Evolutionary conservation across 2,113 vertebrate genomes (phyloP), one percentile per base, ranked within the genome.

Genomic region (Crotophaga sulcirostris): DNA sequence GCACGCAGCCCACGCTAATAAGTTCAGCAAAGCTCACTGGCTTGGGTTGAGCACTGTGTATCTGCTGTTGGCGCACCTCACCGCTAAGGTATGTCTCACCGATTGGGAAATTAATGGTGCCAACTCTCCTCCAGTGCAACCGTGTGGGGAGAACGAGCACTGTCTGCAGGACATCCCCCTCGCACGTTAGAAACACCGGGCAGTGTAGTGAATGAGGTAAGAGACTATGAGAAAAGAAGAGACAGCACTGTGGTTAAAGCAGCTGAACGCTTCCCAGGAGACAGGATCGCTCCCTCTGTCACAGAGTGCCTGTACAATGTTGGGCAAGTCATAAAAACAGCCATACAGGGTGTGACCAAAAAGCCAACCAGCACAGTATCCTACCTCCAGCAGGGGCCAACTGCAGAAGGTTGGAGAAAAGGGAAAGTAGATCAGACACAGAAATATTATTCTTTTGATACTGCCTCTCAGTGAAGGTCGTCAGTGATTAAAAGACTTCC

Each of bases 141-240:
- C 44, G 49, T 0, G 51, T 12, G 38, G 42, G 28, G 42, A 24
- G 19, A 45, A 42, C 2, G 29, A 80, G 19, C 11, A 51, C 82
- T 84, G 75, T 36, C 90, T 92, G 55, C n/a, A 92, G 84, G 59
- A 85, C 42, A 7, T 36, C 38, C 20, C 81, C 42, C 38, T 85
- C 72, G 18, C 54, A 3, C 10, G 21, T 20, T 18, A 85, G 23
- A 59, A 72, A 82, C 86, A 54, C 6, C 24, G 28, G 78, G 42
- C 23, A 74, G 51, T 38, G 67, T 54, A 85, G 45, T 14, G 49
- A 87, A 66, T 66, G 88, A 94, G 68, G 79, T 74, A 63, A 93
- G 83, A 74, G 17, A 42, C 85, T 67, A 66, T 16, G 55, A 92
- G 88, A 90, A 80, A 90, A 88, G 21, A 90, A 95, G 90, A 94